These are phyloP conservation scores for Epistrophella euchroma DNA, from an alignment of 2,888 invertebrate genomes.

Conservation along the genomic window DNA sequence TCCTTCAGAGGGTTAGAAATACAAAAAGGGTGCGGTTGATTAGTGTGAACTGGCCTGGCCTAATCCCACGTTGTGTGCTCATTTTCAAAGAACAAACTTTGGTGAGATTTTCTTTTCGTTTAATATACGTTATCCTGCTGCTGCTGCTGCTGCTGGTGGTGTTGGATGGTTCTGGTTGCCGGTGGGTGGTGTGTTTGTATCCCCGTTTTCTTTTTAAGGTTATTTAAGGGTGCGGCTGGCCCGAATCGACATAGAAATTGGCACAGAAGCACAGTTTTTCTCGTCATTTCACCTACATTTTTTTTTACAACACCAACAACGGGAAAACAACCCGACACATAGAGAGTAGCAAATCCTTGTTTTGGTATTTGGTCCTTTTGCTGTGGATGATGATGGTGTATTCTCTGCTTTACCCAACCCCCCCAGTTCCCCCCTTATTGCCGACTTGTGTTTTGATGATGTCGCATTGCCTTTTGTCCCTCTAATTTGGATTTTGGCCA, in stretches of 20 bases:
- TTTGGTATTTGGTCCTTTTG: slow-evolving; percentile 23
- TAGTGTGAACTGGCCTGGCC: slow-evolving; percentile 65
- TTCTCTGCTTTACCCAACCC: neutral
- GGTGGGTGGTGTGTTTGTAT: slow-evolving; percentile 35
- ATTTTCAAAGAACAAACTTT: slow-evolving; percentile 63
- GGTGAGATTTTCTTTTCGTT: slow-evolving; percentile 64
- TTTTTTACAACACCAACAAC: slow-evolving; percentile 69
- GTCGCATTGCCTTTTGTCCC: slow-evolving; percentile 72
- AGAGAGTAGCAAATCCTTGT: slow-evolving; percentile 25
- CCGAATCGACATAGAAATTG: slow-evolving; percentile 73
- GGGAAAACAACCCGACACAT: slow-evolving; percentile 36
- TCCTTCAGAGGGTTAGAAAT: slow-evolving; percentile 22
- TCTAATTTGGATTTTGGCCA: slow-evolving; percentile 61
- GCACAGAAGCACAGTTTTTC: slow-evolving; percentile 74
- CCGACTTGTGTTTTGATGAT: slow-evolving; percentile 65
- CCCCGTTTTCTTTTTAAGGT: slow-evolving; percentile 69
- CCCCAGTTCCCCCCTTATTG: neutral
- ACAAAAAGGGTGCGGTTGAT: slow-evolving; percentile 73
- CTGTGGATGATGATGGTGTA: slow-evolving; percentile 29
- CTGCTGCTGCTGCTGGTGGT: slow-evolving; percentile 13
- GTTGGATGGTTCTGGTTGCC: slow-evolving; percentile 24
- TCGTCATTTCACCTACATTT: slow-evolving; percentile 73
- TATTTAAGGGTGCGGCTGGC: slow-evolving; percentile 77
- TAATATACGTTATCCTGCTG: neutral
- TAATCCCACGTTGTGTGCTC: slow-evolving; percentile 64